Evolutionary conservation across 2,113 vertebrate genomes (phyloP), one percentile per base, ranked within the genome.

Genomic region (Lycaon pictus): DNA sequence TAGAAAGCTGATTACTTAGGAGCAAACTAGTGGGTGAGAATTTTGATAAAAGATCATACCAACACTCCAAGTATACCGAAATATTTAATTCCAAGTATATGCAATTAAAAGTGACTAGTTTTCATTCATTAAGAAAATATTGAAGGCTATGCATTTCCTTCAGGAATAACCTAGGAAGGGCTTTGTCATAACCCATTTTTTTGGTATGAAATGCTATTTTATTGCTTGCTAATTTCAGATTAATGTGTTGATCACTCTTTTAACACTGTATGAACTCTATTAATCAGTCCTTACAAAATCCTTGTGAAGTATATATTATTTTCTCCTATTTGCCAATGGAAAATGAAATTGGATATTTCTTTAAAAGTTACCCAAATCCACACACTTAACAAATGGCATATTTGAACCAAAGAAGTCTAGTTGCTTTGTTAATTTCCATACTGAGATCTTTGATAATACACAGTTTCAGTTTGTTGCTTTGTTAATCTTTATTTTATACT

Each of bases 51-150:
- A 23, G 11, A 88, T 53, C 32, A 94, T 22, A 72, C 10, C 93
- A 92, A 63, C 7, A 85, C 76, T 85, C 56, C 58, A 94, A 76
- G 2, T 86, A 84, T 17, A 37, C 48, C 23, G 81, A 67, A 89
- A 88, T 72, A 85, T 89, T 92, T 88, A 95, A 92, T 94, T 93
- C 2, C 11, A 89, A 67, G 12, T 74, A 19, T 58, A 51, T 5
- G 82, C 37, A 86, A 55, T n/a, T 27, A 85, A 72, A 82, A 92
- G 22, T 74, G 32, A 55, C 56, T 67, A 22, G 23, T 11, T 83
- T 95, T 76, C 16, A 85, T 84, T 88, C 4, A 53, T 82, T 82
- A 86, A 82, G 63, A 58, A 88, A 76, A 72, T 32, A 22, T 48
- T 23, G 17, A 93, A 71, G 11, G 1, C 7, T 67, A 32, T 48